Evolutionary conservation across 53 echinoderm and acorn worm species (phyloP).

Genomic region (Antedon mediterranea): DNA sequence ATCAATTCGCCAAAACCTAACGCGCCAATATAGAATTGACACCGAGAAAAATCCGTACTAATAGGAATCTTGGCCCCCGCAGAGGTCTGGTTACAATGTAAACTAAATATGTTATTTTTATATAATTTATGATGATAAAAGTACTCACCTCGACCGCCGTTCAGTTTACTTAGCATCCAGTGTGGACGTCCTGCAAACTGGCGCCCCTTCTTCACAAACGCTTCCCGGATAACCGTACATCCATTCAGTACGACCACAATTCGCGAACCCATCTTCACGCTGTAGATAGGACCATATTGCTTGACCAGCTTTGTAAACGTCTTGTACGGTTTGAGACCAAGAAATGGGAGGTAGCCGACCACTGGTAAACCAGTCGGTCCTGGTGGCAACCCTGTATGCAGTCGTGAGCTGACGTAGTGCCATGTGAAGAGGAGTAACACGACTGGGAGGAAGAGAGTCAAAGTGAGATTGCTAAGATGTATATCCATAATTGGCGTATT

Average conservation of each 20-base stretch:
- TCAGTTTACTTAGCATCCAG: constrained; percentile 63
- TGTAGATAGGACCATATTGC: constrained; percentile 53
- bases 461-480: not conserved
- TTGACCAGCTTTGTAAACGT: constrained; percentile 34
- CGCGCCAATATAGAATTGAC: too few relatives aligned
- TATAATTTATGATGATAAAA: not conserved
- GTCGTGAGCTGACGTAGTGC: not conserved
- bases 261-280: constrained; percentile 41
- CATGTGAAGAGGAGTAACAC: not conserved
- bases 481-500: not conserved
- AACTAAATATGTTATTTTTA: too few relatives aligned
- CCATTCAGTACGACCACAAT: constrained; percentile 58
- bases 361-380: constrained; percentile 61
- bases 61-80: too few relatives aligned
- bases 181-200: constrained; percentile 57
- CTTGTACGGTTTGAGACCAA: constrained; percentile 25
- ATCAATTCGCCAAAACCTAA: too few relatives aligned
- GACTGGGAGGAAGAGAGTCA: not conserved
- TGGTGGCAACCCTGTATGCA: constrained; percentile 11
- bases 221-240: constrained; percentile 34
- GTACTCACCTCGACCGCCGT: constrained; percentile 45
- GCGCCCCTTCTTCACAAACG: constrained; percentile 42
- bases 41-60: too few relatives aligned
- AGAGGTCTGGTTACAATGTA: too few relatives aligned
- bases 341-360: constrained; percentile 65